Evolutionary conservation across 1,140 invertebrate species (phyloP), one percentile per base, ranked within the genome.

Genomic region (Amyelois transitella): DNA sequence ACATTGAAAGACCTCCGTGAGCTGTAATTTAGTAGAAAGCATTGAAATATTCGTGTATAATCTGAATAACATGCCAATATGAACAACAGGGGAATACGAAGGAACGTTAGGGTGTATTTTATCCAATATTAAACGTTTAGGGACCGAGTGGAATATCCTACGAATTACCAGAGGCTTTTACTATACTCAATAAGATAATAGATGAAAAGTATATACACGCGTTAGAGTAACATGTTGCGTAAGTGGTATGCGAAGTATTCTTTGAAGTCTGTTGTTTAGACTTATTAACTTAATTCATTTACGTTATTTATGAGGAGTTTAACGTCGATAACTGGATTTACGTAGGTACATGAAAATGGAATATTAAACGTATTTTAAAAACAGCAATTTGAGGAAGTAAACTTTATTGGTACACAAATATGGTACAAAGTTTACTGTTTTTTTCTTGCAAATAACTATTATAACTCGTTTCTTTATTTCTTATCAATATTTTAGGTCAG

Each of bases 21-120:
- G 76, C 78, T 80, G 81, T 88, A 88, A 88, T 88, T 88, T 86
- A 84, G 80, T 86, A 86, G 81, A 88, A 82, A 86, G 85, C 85
- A 88, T 86, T 88, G 85, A 86, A 88, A 86, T 84, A 84, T 87
- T 87, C 84, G 81, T 87, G 82, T 87, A 80, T 84, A 86, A 86
- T 88, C 82, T 86, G 81, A 88, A 86, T 88, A 88, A 85, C 85
- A 88, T 88, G 81, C 82, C 81, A 75, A 88, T 88, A 88, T 88
- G 82, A 86, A 85, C 84, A 81, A 80, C 84, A 82, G 81, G 78
- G 84, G 84, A 82, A 77, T 80, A 83, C 69, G 66, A 45, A 53
- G 70, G 64, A 72, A 80, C 81, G 75, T 76, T 71, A 75, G 75
- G 75, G 81, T 76, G 72, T 87, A 85, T 85, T 85, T 77, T 85